phyloP scores from a whole-genome alignment of 2,797 vertebrate species.

The Orientallactaga sibirica region DNA sequence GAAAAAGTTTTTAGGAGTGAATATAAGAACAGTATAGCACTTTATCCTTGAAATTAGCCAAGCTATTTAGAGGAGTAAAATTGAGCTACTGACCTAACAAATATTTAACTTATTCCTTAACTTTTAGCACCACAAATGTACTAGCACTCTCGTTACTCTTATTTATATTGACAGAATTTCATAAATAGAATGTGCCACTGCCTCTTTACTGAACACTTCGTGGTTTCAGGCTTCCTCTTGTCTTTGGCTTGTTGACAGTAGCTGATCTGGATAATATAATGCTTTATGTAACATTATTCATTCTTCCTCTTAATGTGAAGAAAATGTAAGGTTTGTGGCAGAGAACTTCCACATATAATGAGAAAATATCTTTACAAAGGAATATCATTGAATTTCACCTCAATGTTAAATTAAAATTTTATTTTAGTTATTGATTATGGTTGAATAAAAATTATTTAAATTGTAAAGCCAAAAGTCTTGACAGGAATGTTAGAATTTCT shows the following conservation, averaged over 20 bases:
- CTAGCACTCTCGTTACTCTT: conserved; percentile 19
- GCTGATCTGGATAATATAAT: background rate
- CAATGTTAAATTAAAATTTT: background rate
- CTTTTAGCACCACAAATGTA: background rate
- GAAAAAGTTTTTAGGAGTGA: conserved; percentile 38
- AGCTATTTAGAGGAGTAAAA: background rate
- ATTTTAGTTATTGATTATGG: conserved; percentile 25
- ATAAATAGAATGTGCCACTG: background rate
- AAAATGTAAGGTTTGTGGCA: background rate
- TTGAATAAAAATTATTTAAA: conserved; percentile 22
- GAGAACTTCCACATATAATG: background rate
- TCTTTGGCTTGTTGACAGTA: background rate
- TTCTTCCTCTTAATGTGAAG: background rate
- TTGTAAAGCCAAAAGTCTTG: conserved; percentile 13
- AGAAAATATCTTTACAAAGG: conserved; percentile 10
- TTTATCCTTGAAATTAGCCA: conserved; percentile 17
- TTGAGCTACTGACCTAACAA: conserved; percentile 13
- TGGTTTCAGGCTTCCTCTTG: background rate
- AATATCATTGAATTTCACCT: background rate
- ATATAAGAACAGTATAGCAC: background rate
- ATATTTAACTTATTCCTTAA: conserved; percentile 4
- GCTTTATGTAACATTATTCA: background rate
- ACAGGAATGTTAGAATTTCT: background rate
- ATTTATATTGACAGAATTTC: background rate
- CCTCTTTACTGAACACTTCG: background rate